Evolutionary conservation across 2,888 invertebrate genomes (phyloP), one percentile per base, ranked within the genome.

Genomic region (Chymomyza caudatula): DNA sequence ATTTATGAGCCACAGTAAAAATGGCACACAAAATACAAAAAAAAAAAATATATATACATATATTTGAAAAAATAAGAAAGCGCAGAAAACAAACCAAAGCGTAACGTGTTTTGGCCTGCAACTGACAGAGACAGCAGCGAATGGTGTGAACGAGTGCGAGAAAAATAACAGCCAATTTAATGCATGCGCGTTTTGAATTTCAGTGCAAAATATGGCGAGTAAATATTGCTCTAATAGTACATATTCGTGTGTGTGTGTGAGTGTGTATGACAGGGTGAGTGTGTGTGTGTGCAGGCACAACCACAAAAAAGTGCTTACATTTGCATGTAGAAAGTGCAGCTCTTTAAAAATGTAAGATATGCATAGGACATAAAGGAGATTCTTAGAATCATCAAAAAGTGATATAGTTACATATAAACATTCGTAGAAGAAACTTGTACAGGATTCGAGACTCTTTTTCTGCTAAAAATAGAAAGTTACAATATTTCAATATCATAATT

Each of bases 111-210:
- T 2, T 47, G 47, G 47, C n/a, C 47, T 19, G 19, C 29, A 37
- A 11, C 8, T 13, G 47, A 13, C 15, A 15, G 0, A 6, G 47
- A 60, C 8, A 61, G 52, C 60, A 19, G 17, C 15, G 22, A 43
- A 51, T 44, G 20, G 53, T 62, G 69, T 37, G 19, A 47, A 65
- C 42, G 42, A 51, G 29, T 23, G 49, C 43, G 55, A 25, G 54
- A 65, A 49, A 60, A 72, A 65, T 78, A 64, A 19, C 54, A 62
- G 64, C 55, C 73, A 70, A 68, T 81, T 78, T 78, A 81, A 66
- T 66, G 68, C 78, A 70, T 56, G 69, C 65, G 69, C 79, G 65
- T 70, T 74, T 82, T 74, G 77, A 74, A 76, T 76, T 82, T 78
- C 79, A 78, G 78, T 73, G 79, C 78, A 82, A 62, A 60, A 53